A percentile compares a stretch with the other conserved stretches of the same genome.
Conservation (phyloP, 2,888 invertebrate genomes). For the Ophion obscuratus region DNA sequence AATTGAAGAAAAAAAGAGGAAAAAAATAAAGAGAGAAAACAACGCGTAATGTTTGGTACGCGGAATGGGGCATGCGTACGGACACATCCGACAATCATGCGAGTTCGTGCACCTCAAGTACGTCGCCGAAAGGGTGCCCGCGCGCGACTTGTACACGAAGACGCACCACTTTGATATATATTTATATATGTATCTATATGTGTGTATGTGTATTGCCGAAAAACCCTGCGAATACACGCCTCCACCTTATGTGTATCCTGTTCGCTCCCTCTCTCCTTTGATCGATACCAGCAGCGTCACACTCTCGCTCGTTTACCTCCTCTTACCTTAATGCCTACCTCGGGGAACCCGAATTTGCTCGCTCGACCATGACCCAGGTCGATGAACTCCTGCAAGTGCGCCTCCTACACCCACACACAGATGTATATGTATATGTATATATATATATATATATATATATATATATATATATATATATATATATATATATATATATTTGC, state of each 20-base stretch:
- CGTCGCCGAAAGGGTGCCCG: constrained; percentile 7
- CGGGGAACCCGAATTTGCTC: constrained; percentile 71
- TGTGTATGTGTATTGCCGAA: constrained; percentile 37
- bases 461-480: no score
- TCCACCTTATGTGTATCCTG: constrained; percentile 72
- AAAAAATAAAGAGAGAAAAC: background rate
- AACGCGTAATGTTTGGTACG: constrained; percentile 30
- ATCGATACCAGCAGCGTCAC: constrained; percentile 54
- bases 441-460: constrained; percentile 3
- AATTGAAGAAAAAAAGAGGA: background rate
- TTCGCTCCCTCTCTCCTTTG: constrained; percentile 39
- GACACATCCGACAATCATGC: constrained; percentile 9
- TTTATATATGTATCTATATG: constrained; percentile 6
- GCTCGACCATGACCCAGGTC: constrained; percentile 75
- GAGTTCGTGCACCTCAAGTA: constrained; percentile 27
- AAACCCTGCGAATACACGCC: constrained; percentile 70
- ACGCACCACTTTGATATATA: background rate
- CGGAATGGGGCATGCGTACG: constrained; percentile 3
- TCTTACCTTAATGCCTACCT: constrained; percentile 76
- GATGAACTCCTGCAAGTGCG: constrained; percentile 72
- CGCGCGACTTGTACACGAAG: no score
- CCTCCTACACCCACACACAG: constrained; percentile 12
- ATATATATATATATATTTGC: no score
- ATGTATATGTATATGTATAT: background rate
- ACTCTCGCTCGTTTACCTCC: constrained; percentile 73